Evolutionary conservation across 2,888 invertebrate genomes (phyloP).

Genomic region (Clepsis dumicolana): DNA sequence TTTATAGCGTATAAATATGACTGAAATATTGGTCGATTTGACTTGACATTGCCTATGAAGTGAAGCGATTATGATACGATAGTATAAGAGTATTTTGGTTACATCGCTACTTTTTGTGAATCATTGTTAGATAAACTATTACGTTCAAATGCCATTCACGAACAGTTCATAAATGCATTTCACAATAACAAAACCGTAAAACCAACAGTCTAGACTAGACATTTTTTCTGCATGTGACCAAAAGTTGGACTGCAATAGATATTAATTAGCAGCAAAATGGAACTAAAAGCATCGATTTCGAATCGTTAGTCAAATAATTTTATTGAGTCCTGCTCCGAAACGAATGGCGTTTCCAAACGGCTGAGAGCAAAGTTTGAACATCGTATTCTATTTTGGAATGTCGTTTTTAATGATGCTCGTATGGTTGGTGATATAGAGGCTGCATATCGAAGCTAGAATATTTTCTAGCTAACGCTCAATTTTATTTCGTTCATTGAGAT

Average conservation of each 20-base stretch:
- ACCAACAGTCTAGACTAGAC: conserved; percentile 44
- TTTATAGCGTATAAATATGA: no score
- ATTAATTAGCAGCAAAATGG: conserved; percentile 69
- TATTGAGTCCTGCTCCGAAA: conserved; percentile 65
- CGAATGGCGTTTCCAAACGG: conserved; percentile 68
- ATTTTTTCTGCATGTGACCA: conserved; percentile 47
- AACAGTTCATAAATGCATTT: conserved; percentile 5
- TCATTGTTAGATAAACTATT: no score
- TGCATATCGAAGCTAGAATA: conserved; percentile 10
- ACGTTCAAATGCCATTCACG: not conserved
- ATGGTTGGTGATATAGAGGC: conserved; percentile 24
- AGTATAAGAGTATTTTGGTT: no score
- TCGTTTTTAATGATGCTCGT: conserved; percentile 56
- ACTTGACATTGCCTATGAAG: no score
- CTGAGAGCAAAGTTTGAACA: conserved; percentile 76
- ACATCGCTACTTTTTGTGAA: no score
- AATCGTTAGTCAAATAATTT: conserved; percentile 58
- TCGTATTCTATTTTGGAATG: conserved; percentile 71
- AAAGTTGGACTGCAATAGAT: conserved; percentile 57
- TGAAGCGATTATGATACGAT: no score
- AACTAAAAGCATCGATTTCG: conserved; percentile 64
- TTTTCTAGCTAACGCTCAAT: not conserved
- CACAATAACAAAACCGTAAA: conserved; percentile 14
- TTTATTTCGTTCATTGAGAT: not conserved
- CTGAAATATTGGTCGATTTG: no score